Evolutionary conservation across 2,888 invertebrate genomes (phyloP).

Genomic region (Phytoseiulus persimilis): DNA sequence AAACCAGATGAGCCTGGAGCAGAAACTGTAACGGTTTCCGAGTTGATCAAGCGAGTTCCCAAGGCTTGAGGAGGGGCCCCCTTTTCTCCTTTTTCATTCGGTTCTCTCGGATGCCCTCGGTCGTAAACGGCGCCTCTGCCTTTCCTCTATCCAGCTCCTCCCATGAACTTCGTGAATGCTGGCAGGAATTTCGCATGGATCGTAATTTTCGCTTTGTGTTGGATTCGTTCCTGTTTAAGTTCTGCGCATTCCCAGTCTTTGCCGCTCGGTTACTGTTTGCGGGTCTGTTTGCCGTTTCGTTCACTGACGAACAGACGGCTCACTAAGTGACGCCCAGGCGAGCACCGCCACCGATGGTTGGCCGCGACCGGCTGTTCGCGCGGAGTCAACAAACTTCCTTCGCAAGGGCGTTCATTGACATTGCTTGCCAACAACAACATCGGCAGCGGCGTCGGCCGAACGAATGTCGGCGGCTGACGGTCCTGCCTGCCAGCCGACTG

Average conservation of each 20-base stretch:
- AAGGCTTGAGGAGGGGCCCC: neutral
- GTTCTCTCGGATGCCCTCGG: neutral
- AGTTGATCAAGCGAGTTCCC: neutral
- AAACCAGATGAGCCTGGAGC: neutral
- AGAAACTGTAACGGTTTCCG: neutral
- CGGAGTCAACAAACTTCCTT: constrained; percentile 39
- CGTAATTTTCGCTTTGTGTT: neutral
- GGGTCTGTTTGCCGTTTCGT: neutral
- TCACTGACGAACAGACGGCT: neutral
- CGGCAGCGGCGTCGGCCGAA: constrained; percentile 6
- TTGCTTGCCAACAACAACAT: neutral
- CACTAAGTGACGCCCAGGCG: neutral
- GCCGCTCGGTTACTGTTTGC: neutral
- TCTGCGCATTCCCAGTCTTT: neutral
- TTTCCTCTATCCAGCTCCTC: neutral
- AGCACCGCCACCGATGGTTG: neutral
- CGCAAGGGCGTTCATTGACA: constrained; percentile 33
- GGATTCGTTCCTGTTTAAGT: neutral
- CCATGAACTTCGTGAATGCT: neutral
- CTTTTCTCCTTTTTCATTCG: neutral
- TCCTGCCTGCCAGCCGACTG: neutral
- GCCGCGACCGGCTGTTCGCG: constrained; percentile 27
- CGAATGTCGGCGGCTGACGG: neutral
- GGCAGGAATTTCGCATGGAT: neutral
- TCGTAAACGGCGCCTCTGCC: neutral